phyloP scores from a whole-genome alignment of 1,140 invertebrate species.

The Drosophila paulistorum region DNA sequence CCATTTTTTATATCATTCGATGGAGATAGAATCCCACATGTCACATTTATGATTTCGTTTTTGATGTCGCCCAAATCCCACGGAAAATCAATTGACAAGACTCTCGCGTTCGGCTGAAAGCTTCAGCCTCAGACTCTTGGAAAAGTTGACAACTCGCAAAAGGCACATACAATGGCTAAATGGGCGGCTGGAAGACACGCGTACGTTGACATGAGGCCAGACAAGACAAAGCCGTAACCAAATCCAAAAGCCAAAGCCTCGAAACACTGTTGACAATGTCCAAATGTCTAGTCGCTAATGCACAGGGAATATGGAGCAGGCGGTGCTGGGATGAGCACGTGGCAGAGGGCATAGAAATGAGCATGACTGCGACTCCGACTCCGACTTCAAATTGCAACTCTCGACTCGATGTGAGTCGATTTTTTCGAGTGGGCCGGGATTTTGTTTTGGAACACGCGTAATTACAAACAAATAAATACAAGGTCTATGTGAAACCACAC shows the following conservation, averaged over 20 bases:
- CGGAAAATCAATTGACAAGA: conserved; percentile 68
- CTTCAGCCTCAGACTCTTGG: conserved; percentile 27
- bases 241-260: conserved; percentile 48
- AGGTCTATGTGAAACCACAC: conserved; percentile 56
- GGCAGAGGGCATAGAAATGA: conserved; percentile 47
- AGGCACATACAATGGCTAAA: conserved; percentile 30
- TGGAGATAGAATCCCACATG: conserved; percentile 19
- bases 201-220: conserved; percentile 33
- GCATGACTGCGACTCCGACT: conserved; percentile 27
- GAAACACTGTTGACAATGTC: conserved; percentile 74
- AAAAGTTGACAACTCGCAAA: conserved; percentile 65
- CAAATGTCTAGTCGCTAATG: conserved; percentile 73
- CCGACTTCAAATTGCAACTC: conserved; percentile 14
- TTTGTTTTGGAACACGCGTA: conserved; percentile 74
- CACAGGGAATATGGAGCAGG: conserved; percentile 49
- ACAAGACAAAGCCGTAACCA: conserved; percentile 60
- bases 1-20: background rate
- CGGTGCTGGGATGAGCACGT: conserved; percentile 37
- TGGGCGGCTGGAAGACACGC: conserved; percentile 54
- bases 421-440: conserved; percentile 72
- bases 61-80: conserved; percentile 65
- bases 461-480: conserved; percentile 81
- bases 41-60: conserved; percentile 76
- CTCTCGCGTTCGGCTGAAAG: conserved; percentile 51
- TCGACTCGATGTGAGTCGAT: conserved; percentile 8